Percentiles rank a stretch among this genome's conserved stretches.
Evolutionary conservation across 2,113 vertebrate species (phyloP).

Genomic region (crab-eating macaque (Macaca fascicularis)): DNA sequence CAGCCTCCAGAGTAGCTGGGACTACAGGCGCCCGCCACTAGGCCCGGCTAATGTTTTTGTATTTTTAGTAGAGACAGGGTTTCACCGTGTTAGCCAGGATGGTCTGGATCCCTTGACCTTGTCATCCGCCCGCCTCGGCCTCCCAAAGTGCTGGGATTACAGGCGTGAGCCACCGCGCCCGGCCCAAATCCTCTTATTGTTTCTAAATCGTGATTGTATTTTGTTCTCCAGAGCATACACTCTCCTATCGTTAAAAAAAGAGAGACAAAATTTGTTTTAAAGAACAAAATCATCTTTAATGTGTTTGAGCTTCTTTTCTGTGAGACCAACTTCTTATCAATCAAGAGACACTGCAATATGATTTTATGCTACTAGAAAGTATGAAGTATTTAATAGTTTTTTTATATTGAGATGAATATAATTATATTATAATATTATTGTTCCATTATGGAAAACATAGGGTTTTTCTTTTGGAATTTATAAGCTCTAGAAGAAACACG

Average conservation of each 20-base stretch:
- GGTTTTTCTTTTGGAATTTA: neutral
- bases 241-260: neutral
- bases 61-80: no score
- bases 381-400: neutral
- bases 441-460: neutral
- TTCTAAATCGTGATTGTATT: neutral
- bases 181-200: neutral
- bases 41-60: no score
- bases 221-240: neutral
- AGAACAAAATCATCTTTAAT: neutral
- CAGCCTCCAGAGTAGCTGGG: no score
- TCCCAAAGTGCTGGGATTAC: no score
- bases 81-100: no score
- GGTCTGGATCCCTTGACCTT: no score
- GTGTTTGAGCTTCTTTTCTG: neutral
- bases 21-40: no score
- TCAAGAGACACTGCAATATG: neutral
- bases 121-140: no score
- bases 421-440: neutral
- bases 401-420: neutral
- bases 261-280: neutral
- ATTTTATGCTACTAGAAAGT: neutral
- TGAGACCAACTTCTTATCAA: neutral
- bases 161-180: no score
- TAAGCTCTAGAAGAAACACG: neutral